phyloP scores from a whole-genome alignment of 2,888 invertebrate genomes.

The Tridacna crocea region DNA sequence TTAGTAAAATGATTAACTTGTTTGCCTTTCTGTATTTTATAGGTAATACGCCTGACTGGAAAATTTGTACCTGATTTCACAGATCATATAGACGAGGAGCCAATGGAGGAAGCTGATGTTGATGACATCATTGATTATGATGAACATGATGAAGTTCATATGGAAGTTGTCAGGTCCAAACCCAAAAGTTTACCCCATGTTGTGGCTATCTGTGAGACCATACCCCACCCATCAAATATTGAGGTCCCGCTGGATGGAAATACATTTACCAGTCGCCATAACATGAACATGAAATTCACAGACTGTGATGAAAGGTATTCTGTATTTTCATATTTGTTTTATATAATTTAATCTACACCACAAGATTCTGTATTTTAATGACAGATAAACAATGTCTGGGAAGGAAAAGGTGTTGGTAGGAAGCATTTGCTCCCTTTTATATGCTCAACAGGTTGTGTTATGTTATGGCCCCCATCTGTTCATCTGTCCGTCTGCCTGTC shows the following conservation, averaged over 20 bases:
- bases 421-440: too few relatives aligned
- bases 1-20: too few relatives aligned
- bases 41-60: conserved; percentile 53
- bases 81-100: conserved; percentile 1
- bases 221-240: conserved; percentile 95
- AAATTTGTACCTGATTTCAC: conserved; percentile 36
- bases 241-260: conserved; percentile 94
- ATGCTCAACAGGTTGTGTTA: too few relatives aligned
- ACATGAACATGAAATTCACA: conserved; percentile 96
- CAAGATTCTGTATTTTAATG: neutral
- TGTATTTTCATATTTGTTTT: neutral
- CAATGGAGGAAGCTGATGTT: conserved; percentile 6
- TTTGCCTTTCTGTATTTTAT: neutral
- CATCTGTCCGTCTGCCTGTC: too few relatives aligned
- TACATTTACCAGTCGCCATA: conserved; percentile 96
- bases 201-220: conserved; percentile 91
- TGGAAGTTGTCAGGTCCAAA: conserved; percentile 34
- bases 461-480: too few relatives aligned
- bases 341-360: neutral
- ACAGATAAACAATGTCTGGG: too few relatives aligned
- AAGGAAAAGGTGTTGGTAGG: too few relatives aligned
- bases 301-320: conserved; percentile 95
- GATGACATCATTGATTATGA: conserved; percentile 38
- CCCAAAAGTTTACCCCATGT: conserved; percentile 83
- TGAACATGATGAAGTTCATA: conserved; percentile 37